Conservation (phyloP, 2,888 invertebrate species). For the Hirtodrosophila duncani region DNA sequence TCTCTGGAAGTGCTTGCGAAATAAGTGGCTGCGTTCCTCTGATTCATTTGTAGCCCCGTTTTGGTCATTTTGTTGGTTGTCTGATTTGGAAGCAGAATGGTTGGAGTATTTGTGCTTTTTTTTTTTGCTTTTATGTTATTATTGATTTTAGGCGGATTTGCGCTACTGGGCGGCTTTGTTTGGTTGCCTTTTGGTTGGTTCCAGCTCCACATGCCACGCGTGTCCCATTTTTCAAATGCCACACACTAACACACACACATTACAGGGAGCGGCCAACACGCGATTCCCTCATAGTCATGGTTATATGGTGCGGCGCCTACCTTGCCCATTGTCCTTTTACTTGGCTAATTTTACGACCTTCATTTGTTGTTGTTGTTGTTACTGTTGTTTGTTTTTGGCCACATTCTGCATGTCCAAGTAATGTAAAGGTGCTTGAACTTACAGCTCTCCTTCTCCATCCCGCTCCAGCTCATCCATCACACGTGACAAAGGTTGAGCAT, state of each 20-base stretch:
- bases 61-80: conserved; percentile 10
- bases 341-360: conserved; percentile 32
- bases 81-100: conserved; percentile 41
- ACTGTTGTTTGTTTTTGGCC: no score
- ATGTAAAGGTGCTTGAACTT: conserved; percentile 52
- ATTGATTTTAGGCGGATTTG: conserved; percentile 68
- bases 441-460: conserved; percentile 16
- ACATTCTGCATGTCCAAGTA: conserved; percentile 41
- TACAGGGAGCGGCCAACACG: conserved; percentile 56
- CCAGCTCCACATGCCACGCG: conserved; percentile 58
- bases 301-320: conserved; percentile 41
- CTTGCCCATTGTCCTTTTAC: conserved; percentile 23
- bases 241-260: background rate
- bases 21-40: conserved; percentile 6
- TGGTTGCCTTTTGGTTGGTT: conserved; percentile 24
- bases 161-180: conserved; percentile 30
- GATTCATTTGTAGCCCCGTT: conserved; percentile 29
- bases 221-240: conserved; percentile 48
- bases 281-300: conserved; percentile 51
- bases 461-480: conserved; percentile 5
- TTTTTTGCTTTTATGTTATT: no score
- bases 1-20: conserved; percentile 22
- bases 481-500: conserved; percentile 32
- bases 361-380: background rate
- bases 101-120: conserved; percentile 52